Evolutionary conservation across 1,140 invertebrate species (phyloP), one percentile per base, ranked within the genome.

Genomic region (Stenopsyche tienmushanensis): DNA sequence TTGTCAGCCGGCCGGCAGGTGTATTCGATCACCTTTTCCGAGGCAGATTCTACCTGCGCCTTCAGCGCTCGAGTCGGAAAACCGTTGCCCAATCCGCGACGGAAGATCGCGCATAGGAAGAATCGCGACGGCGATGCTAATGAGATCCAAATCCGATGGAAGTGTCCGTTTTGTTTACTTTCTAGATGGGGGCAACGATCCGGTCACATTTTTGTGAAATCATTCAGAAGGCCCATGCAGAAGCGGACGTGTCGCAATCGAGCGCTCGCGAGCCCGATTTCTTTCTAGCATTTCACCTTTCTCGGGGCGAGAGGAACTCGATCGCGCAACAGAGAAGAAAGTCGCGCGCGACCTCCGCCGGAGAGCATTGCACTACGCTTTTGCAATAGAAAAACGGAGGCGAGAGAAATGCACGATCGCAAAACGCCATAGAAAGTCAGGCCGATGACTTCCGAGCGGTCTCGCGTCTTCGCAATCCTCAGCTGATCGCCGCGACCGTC

Each of bases 231-330:
- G 17, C 52, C 29, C 50, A 10, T 26, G 21, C 29, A 23, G 34
- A 13, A 41, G 13, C 8, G 47, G 17, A 8, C 62, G 62, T 63
- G 29, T 64, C 53, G 62, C 41, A 64, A 64, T 17, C 17, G 34
- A n/a, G 7, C 18, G 24, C 54, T 39, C 41, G 29, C 18, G 21
- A n/a, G 15, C 8, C n/a, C 42, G 15, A 15, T 63, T 65, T 64
- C 52, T 49, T 45, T 34, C 23, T 15, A 44, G 39, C 63, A 65
- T 69, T 69, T 69, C 67, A 62, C 67, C 67, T 69, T 69, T 69
- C 67, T 69, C 50, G 67, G 58, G 9, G 15, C 57, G 13, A 26
- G 10, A 57, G 15, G 20, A 57, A 15, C 26, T 21, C 25, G n/a
- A n/a, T n/a, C n/a, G n/a, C n/a, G n/a, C n/a, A 20, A 24, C 10